Percentiles rank a stretch among this genome's conserved stretches.
phyloP scores from a whole-genome alignment of 2,113 vertebrate species.

The Myanophis thanlyinensis region DNA sequence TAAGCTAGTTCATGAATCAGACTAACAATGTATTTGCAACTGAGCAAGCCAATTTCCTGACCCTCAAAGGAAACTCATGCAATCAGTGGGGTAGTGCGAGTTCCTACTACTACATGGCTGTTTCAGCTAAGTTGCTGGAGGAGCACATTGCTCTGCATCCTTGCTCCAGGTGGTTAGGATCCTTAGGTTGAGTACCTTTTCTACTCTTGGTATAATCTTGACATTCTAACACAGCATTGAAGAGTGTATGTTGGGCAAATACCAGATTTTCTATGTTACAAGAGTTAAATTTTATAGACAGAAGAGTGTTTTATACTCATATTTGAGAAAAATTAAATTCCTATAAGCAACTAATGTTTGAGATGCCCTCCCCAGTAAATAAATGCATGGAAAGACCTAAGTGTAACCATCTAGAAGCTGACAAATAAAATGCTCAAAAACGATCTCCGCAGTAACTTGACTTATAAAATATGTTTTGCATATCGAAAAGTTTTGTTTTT shows the following conservation, averaged over 20 bases:
- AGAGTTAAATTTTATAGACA: background rate
- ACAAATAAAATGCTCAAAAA: constrained; percentile 19
- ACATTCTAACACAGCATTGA: background rate
- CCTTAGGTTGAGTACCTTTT: background rate
- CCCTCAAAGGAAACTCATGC: background rate
- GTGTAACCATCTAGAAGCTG: constrained; percentile 19
- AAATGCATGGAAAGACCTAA: background rate
- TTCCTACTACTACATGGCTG: background rate
- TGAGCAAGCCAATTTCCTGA: background rate
- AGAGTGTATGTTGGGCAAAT: background rate
- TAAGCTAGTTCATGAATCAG: background rate
- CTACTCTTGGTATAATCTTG: background rate
- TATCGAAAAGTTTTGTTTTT: background rate
- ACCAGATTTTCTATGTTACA: constrained; percentile 7
- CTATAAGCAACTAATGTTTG: constrained; percentile 1
- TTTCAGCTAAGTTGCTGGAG: background rate
- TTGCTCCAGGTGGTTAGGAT: background rate
- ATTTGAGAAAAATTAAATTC: background rate
- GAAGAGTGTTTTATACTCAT: constrained; percentile 1
- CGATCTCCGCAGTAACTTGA: background rate
- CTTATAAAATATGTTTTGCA: background rate
- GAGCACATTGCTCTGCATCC: background rate
- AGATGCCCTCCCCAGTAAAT: background rate
- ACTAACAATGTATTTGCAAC: background rate
- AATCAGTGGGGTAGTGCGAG: background rate